Base-by-base conservation (phyloP, 2,797 vertebrate genomes). In the Potorous gilbertii region DNA sequence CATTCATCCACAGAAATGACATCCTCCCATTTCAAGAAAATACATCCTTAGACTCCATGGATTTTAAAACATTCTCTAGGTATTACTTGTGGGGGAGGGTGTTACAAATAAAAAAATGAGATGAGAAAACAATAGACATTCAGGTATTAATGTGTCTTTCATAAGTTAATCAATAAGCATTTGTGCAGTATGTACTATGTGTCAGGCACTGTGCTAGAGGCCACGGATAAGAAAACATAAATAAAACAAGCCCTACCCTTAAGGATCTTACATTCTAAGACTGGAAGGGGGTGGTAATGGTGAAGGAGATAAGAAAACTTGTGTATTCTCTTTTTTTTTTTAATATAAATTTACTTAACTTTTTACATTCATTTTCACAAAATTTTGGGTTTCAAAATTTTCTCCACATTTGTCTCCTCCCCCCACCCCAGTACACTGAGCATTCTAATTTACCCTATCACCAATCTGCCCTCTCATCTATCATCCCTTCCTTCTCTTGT, bases 21-120 rank as follows among this genome's bases (percentile, higher is more conserved):
- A n/a, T 94, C 93, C 96, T 90, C 97, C 34, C 93, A n/a, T 94
- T 95, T 50, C 24, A 95, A 93, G 5, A 98, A 94, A 94, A 91
- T 57, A 96, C 4, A 87, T 13, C 91, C 90, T 93, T 89, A 95
- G 93, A 56, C 11, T 52, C 56, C 40, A 91, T 95, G 91, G 1
- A 91, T 98, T 97, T 97, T 96, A 97, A 97, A 96, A 94, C 92
- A 90, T 91, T 94, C 97, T 56, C 27, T 31, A 95, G 62, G 91
- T 89, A 91, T 12, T 46, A 96, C n/a, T 96, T 97, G 50, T 50
- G 91, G 96, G 40, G 94, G 50, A 74, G 95, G 9, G 46, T 87
- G 9, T 87, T 46, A 87, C 9, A 87, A 87, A 87, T 40, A 46
- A 87, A 87, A 87, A 59, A 74, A 40, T 24, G 18, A 40, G n/a